A percentile compares a stretch with the other conserved stretches of the same genome.
Evolutionary conservation across 2,888 invertebrate genomes (phyloP).

Genomic region (Rotaria macrura): DNA sequence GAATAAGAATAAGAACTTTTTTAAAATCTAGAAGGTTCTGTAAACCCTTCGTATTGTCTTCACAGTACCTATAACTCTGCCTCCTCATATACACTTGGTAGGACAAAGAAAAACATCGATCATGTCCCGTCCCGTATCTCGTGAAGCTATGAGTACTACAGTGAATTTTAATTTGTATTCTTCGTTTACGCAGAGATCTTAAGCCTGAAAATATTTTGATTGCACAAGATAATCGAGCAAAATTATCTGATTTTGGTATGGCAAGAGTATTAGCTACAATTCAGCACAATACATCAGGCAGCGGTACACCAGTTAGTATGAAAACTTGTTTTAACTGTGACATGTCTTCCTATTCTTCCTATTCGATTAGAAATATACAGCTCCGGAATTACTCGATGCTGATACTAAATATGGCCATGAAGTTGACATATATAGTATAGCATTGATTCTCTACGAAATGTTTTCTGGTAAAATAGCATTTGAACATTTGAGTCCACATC

Average conservation of each 20-base stretch:
- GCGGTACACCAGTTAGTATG: neutral
- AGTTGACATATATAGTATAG: neutral
- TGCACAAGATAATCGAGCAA: neutral
- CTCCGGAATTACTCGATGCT: neutral
- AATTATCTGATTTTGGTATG: slow-evolving; percentile 3
- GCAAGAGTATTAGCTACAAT: slow-evolving; percentile 3
- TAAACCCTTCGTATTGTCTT: too few species aligned
- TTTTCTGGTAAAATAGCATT: neutral
- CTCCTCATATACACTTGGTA: too few species aligned
- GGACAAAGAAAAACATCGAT: too few species aligned
- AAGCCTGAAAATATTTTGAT: neutral
- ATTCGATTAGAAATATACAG: neutral
- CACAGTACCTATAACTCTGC: too few species aligned
- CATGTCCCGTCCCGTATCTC: too few species aligned
- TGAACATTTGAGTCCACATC: neutral
- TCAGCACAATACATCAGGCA: slow-evolving; percentile 11
- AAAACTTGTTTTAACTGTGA: neutral
- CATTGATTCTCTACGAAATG: slow-evolving; percentile 9
- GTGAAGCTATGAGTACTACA: too few species aligned
- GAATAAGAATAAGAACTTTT: too few species aligned
- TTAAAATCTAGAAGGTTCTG: too few species aligned
- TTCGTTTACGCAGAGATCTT: neutral
- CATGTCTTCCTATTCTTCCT: neutral
- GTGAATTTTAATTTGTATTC: too few species aligned
- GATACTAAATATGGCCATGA: neutral